phyloP scores from a whole-genome alignment of 2,113 vertebrate species.

The Catagonus wagneri region DNA sequence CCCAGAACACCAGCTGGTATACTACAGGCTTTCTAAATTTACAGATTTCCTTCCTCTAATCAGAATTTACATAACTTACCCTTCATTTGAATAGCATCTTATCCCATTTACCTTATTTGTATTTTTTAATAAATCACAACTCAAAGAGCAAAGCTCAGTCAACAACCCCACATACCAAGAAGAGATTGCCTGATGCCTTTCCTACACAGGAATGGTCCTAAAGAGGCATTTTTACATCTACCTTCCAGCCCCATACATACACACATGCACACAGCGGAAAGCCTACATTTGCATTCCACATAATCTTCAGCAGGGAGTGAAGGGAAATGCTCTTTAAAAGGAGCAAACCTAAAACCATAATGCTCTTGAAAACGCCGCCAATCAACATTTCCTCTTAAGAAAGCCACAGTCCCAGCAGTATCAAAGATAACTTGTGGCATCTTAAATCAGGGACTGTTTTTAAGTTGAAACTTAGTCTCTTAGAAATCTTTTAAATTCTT shows the following conservation, averaged over 20 bases:
- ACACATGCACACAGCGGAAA: background rate
- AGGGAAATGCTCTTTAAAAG: background rate
- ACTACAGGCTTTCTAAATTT: background rate
- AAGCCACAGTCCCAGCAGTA: background rate
- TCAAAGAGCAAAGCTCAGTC: background rate
- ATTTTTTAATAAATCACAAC: background rate
- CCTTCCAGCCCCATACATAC: background rate
- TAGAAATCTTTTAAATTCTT: slow-evolving; percentile 12
- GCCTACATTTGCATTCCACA: background rate
- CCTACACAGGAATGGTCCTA: background rate
- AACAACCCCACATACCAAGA: background rate
- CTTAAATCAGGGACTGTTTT: slow-evolving; percentile 2
- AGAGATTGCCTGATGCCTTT: background rate
- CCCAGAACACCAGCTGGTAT: background rate
- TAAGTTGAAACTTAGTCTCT: slow-evolving; percentile 15
- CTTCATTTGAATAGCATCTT: slow-evolving; percentile 2
- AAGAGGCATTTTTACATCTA: background rate
- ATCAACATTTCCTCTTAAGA: slow-evolving; percentile 49
- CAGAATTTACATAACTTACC: background rate
- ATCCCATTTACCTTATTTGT: background rate
- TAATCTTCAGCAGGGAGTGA: background rate
- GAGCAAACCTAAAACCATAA: background rate
- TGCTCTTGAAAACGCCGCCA: background rate
- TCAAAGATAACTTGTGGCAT: background rate
- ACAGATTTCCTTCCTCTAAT: background rate